Evolutionary conservation across 2,113 vertebrate species (phyloP).

Genomic region (Crocuta crocuta): DNA sequence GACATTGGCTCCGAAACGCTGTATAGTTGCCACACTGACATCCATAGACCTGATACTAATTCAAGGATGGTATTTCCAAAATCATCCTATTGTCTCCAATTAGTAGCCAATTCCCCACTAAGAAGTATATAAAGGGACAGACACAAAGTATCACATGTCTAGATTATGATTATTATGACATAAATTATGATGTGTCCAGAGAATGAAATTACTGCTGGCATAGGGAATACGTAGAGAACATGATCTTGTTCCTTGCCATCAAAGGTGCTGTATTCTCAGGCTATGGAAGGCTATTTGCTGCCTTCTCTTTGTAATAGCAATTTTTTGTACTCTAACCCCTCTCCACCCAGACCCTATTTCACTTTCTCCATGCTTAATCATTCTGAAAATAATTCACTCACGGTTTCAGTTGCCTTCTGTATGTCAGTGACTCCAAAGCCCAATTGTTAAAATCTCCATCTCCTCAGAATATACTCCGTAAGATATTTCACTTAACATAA

Average conservation of each 20-base stretch:
- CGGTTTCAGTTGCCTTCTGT: not conserved
- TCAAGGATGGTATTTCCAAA: not conserved
- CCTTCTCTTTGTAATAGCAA: not conserved
- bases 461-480: not conserved
- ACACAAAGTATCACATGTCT: not conserved
- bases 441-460: not conserved
- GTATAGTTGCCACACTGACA: not conserved
- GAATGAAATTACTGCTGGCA: not conserved
- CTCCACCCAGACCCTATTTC: not conserved
- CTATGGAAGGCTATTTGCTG: not conserved
- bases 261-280: not conserved
- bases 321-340: not conserved
- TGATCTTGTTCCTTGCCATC: not conserved
- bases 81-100: not conserved
- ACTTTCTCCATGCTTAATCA: not conserved
- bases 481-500: not conserved
- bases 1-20: not conserved
- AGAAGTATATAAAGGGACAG: not conserved
- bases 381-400: conserved; percentile 9
- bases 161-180: not conserved
- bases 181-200: not conserved
- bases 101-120: not conserved
- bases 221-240: not conserved
- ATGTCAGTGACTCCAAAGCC: not conserved
- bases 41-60: not conserved